Base-by-base conservation (phyloP, 1,140 invertebrate genomes). In the Papilio glaucus region DNA sequence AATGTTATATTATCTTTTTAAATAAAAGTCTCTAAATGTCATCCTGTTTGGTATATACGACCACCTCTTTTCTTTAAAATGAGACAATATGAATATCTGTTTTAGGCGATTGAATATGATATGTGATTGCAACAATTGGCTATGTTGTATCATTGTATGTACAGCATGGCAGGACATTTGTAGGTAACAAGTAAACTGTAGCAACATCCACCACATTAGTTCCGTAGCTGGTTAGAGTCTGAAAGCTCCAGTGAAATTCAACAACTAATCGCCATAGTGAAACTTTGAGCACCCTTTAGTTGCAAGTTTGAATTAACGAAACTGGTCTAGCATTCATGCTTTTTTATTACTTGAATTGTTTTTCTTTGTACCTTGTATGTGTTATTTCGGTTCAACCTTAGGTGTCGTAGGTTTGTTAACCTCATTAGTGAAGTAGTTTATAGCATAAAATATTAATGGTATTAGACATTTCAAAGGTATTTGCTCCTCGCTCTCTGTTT, bases 201-300 rank as follows among this genome's bases (percentile, higher is more conserved):
- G 62, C 71, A 60, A 71, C 45, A 70, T 61, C 63, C 70, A 76
- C 74, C 8, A 41, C 74, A 69, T 53, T 29, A 42, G 65, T 68
- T 72, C 24, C 45, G 42, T 71, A 73, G 21, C 62, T 24, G 62
- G 60, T 73, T 71, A 74, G 37, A 65, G 29, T 65, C 38, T n/a
- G 60, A 38, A 45, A 61, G 69, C 49, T 37, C 69, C 75, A 18
- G 65, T 45, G 61, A 70, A 77, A 77, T 72, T 70, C 71, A 73
- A 26, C 71, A 72, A 75, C 73, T 75, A 75, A 75, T 78, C 68
- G 77, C 71, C 62, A 73, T 45, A 72, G 72, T 71, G 29, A 71
- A 71, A 69, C 76, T 77, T 77, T 18, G 41, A 75, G 42, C 69
- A 76, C 70, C 53, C 57, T 63, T 72, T 68, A 69, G 68, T 61